Evolutionary conservation across 2,797 vertebrate species (phyloP).

Genomic region (Micromesistius poutassou): DNA sequence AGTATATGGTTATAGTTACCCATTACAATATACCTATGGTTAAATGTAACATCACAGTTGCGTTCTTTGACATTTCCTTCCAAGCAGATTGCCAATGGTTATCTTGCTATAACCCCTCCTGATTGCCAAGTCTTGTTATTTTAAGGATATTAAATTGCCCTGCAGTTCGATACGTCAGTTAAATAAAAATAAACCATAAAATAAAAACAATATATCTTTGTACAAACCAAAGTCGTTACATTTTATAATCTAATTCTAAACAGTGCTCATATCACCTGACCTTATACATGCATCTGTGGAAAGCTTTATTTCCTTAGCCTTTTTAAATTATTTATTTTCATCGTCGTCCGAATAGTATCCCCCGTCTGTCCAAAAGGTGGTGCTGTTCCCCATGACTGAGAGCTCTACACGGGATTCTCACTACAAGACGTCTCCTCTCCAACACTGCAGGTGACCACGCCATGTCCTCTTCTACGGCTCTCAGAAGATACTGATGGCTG

Average conservation of each 20-base stretch:
- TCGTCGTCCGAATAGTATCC: constrained; percentile 14
- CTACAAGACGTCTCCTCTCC: constrained; percentile 11
- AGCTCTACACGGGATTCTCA: background rate
- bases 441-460: constrained; percentile 32
- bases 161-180: background rate
- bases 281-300: background rate
- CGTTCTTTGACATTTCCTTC: background rate
- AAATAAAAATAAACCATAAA: background rate
- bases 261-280: background rate
- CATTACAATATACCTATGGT: too few species aligned
- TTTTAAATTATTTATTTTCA: constrained; percentile 3
- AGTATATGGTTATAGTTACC: too few species aligned
- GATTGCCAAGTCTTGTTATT: background rate
- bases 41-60: background rate
- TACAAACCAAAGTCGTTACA: too few species aligned
- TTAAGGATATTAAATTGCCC: background rate
- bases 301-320: background rate
- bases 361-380: constrained; percentile 62
- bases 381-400: constrained; percentile 59
- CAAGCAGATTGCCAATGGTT: background rate
- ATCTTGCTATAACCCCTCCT: background rate
- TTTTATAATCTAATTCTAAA: too few species aligned
- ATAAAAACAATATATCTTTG: background rate
- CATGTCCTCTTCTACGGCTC: background rate
- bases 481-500: too few species aligned